A percentile compares a stretch with the other conserved stretches of the same genome.
Conservation (phyloP, 2,113 vertebrate species). For the Ictalurus furcatus region DNA sequence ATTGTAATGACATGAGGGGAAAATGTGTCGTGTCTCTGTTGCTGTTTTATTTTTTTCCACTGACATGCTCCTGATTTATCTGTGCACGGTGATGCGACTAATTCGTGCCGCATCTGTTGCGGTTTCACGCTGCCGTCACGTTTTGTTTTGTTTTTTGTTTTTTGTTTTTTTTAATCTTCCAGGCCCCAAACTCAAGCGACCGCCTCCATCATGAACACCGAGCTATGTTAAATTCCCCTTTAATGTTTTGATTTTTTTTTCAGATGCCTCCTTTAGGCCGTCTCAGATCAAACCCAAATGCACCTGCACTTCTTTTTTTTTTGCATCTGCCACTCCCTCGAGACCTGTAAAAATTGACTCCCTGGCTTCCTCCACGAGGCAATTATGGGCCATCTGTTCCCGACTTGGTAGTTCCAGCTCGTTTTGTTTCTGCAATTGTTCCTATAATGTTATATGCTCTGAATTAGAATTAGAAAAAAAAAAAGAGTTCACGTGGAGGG, state of each 20-base stretch:
- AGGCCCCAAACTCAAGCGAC: conserved; percentile 43
- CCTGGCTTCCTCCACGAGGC: conserved; percentile 80
- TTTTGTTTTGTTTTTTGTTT: background rate
- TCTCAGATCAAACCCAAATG: conserved; percentile 80
- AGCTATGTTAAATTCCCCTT: conserved; percentile 68
- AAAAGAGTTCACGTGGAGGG: conserved; percentile 6
- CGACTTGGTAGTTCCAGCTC: conserved; percentile 79
- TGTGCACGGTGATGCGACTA: conserved; percentile 49
- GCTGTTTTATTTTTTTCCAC: conserved; percentile 33
- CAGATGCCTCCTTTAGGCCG: conserved; percentile 75
- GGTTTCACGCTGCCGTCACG: conserved; percentile 40
- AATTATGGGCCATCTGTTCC: conserved; percentile 84
- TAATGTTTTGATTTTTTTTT: conserved; percentile 72
- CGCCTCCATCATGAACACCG: conserved; percentile 28
- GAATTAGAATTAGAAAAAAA: conserved; percentile 67
- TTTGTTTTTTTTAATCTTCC: conserved; percentile 31
- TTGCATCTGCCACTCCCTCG: conserved; percentile 77
- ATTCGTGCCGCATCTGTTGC: conserved; percentile 52
- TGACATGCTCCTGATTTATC: conserved; percentile 50
- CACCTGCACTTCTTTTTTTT: conserved; percentile 73
- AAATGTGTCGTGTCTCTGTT: conserved; percentile 42
- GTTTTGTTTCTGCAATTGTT: conserved; percentile 83
- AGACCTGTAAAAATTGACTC: conserved; percentile 83
- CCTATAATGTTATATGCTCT: conserved; percentile 77
- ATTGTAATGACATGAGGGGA: conserved; percentile 40